phyloP scores from a whole-genome alignment of 2,113 vertebrate genomes.

The Grallaria varia region DNA sequence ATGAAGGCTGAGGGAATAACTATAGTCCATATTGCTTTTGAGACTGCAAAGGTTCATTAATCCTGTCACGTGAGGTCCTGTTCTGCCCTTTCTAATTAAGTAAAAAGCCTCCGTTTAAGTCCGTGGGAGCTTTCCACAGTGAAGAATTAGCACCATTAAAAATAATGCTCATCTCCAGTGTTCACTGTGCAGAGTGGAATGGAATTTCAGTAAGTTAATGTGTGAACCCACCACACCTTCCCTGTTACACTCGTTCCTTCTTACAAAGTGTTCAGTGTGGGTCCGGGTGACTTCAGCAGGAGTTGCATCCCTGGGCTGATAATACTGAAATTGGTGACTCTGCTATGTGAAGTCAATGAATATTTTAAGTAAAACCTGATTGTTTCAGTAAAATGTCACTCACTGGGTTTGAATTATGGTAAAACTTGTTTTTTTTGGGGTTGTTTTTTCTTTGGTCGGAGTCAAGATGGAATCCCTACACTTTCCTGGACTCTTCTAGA shows the following conservation, averaged over 20 bases:
- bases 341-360: neutral
- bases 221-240: neutral
- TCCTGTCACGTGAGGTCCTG: neutral
- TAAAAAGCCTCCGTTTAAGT: neutral
- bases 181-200: neutral
- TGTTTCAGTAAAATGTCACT: neutral
- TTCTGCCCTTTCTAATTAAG: neutral
- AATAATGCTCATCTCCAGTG: neutral
- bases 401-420: neutral
- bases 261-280: neutral
- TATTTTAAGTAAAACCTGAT: neutral
- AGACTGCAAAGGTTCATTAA: neutral
- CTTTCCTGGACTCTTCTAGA: neutral
- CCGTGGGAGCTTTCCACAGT: neutral
- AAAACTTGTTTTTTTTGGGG: neutral
- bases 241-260: neutral
- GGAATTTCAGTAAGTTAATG: neutral
- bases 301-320: neutral
- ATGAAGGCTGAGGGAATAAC: neutral
- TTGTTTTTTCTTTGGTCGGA: neutral
- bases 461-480: neutral
- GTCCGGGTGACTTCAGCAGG: neutral
- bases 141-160: neutral
- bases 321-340: neutral
- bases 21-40: neutral